These are phyloP conservation scores for Motacilla tschutschensis DNA, from an alignment of 2,113 vertebrate species.

Conservation along the genomic window DNA sequence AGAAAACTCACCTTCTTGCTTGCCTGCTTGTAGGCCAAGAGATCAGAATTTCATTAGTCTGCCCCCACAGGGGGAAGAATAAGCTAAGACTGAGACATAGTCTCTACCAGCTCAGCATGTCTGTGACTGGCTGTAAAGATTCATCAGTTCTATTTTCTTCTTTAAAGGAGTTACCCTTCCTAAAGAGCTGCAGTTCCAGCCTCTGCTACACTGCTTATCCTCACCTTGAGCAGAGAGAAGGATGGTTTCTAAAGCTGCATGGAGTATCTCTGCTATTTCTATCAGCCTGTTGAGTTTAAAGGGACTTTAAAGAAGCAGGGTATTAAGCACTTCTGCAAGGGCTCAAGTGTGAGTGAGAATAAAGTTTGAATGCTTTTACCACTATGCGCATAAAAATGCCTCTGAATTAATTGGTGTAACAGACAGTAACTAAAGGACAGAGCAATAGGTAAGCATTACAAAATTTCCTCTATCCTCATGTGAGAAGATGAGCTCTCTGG, in stretches of 20 bases:
- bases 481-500: neutral
- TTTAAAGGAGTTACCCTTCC: neutral
- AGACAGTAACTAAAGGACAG: neutral
- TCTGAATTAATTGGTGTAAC: neutral
- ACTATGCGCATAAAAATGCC: neutral
- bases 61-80: neutral
- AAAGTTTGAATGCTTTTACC: neutral
- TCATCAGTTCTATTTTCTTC: neutral
- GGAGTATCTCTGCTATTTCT: neutral
- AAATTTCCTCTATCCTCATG: neutral
- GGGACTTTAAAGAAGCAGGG: neutral
- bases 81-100: neutral
- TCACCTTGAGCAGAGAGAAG: neutral
- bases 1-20: neutral
- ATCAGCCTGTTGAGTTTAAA: neutral
- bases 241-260: neutral
- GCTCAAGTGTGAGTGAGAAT: neutral
- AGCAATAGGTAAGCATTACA: neutral
- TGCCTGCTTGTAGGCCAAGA: neutral
- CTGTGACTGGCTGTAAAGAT: accelerated
- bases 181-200: neutral
- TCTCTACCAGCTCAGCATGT: accelerated
- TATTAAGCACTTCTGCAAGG: neutral
- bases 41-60: neutral
- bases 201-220: neutral